Percentiles rank a stretch among this genome's conserved stretches.
Evolutionary conservation across 2,888 invertebrate genomes (phyloP).

Genomic region (Papilio gigon): DNA sequence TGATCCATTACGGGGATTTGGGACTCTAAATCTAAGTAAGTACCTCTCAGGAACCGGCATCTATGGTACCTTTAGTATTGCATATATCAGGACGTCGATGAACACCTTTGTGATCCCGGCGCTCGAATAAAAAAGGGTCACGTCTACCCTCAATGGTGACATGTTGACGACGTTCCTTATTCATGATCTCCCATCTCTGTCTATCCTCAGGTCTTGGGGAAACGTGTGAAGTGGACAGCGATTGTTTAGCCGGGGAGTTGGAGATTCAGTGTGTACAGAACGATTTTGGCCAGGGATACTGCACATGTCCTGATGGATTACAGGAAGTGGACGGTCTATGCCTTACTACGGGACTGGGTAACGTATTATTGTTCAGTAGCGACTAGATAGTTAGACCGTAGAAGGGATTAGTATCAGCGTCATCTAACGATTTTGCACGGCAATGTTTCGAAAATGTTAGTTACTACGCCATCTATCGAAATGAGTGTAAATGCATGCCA

Average conservation of each 20-base stretch:
- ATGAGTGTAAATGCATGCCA: neutral
- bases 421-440: neutral
- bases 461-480: neutral
- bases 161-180: neutral
- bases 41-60: too few species aligned
- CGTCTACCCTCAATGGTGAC: neutral
- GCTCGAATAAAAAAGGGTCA: too few species aligned
- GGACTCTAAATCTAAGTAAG: too few species aligned
- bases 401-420: neutral
- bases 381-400: neutral
- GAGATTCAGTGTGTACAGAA: slow-evolving; percentile 61
- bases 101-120: too few species aligned
- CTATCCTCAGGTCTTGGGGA: slow-evolving; percentile 66
- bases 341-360: slow-evolving; percentile 62
- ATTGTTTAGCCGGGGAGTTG: slow-evolving; percentile 68
- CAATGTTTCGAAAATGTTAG: neutral
- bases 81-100: too few species aligned
- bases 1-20: too few species aligned
- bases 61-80: too few species aligned
- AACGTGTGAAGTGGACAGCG: slow-evolving; percentile 60
- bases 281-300: slow-evolving; percentile 54
- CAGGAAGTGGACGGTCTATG: slow-evolving; percentile 59
- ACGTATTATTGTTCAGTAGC: neutral
- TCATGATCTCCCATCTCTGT: neutral
- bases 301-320: slow-evolving; percentile 63